These are phyloP conservation scores for Sylvilagus floridanus DNA, from an alignment of 2,797 vertebrate species.

Conservation along the genomic window DNA sequence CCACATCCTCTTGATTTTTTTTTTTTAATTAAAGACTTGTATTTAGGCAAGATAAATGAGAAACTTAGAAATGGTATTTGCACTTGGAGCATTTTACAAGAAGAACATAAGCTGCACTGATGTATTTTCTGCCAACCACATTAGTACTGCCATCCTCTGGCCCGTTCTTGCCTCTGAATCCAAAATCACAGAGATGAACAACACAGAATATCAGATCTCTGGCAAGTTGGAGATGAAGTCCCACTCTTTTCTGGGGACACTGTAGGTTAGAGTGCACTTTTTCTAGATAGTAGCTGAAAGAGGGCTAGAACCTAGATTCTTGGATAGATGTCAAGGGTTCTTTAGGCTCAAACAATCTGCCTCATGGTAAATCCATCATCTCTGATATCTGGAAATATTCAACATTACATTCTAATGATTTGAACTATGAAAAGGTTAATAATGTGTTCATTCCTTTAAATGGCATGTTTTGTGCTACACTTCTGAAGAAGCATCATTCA, in stretches of 20 bases:
- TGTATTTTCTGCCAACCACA: neutral
- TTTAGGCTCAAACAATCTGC: neutral
- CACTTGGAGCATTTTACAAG: neutral
- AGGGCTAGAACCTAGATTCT: neutral
- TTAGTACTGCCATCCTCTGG: neutral
- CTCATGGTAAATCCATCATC: conserved; percentile 39
- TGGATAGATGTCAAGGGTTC: neutral
- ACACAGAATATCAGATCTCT: neutral
- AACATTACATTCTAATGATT: conserved; percentile 55
- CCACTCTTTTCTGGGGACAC: neutral
- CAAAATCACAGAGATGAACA: neutral
- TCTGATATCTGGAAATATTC: conserved; percentile 59
- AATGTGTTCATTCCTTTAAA: conserved; percentile 58
- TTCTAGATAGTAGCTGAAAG: neutral
- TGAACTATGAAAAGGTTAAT: conserved; percentile 69
- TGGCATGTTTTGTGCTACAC: conserved; percentile 29
- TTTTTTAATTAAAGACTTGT: neutral
- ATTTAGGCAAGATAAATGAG: neutral
- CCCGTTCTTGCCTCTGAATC: neutral
- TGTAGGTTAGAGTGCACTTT: too few species aligned
- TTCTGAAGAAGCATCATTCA: conserved; percentile 45
- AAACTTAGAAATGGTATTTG: neutral
- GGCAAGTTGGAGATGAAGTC: neutral
- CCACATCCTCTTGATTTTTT: neutral
- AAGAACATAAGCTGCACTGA: neutral